Evolutionary conservation across 1,140 invertebrate genomes (phyloP).

Genomic region (Aleiodes sp.): DNA sequence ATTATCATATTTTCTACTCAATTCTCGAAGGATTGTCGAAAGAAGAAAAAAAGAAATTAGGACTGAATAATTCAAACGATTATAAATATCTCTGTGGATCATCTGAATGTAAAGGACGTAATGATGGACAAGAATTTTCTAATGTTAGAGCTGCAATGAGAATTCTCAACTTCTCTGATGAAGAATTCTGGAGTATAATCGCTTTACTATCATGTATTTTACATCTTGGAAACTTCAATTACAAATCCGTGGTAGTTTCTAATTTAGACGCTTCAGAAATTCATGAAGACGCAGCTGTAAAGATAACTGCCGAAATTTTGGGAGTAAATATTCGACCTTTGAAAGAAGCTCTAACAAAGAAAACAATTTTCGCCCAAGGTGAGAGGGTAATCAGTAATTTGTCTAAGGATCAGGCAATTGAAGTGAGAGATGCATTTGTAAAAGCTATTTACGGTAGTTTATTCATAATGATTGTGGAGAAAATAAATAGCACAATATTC

Average conservation of each 20-base stretch:
- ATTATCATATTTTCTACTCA: slow-evolving; percentile 97
- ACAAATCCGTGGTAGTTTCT: slow-evolving; percentile 76
- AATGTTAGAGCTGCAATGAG: slow-evolving; percentile 91
- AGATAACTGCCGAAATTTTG: slow-evolving; percentile 75
- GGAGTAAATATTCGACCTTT: slow-evolving; percentile 76
- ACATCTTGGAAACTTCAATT: slow-evolving; percentile 91
- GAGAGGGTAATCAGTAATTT: slow-evolving; percentile 81
- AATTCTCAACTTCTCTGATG: slow-evolving; percentile 87
- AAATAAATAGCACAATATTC: slow-evolving; percentile 90
- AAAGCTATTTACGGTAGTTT: slow-evolving; percentile 92
- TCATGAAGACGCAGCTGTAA: slow-evolving; percentile 72
- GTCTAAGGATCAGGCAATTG: slow-evolving; percentile 76
- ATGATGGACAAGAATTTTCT: slow-evolving; percentile 86
- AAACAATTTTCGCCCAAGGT: slow-evolving; percentile 88
- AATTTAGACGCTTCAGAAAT: slow-evolving; percentile 87
- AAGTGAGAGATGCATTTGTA: slow-evolving; percentile 91
- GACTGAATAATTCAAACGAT: slow-evolving; percentile 75
- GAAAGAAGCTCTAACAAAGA: slow-evolving; percentile 83
- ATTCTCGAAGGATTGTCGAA: slow-evolving; percentile 84
- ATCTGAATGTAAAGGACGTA: slow-evolving; percentile 79
- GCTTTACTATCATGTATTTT: slow-evolving; percentile 85
- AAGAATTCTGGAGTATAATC: slow-evolving; percentile 86
- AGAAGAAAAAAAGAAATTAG: slow-evolving; percentile 83
- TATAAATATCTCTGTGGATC: slow-evolving; percentile 84
- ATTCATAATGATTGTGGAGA: slow-evolving; percentile 90